Evolutionary conservation across 92 coral and sea anemone genomes (phyloP).

Genomic region (Meandrina meandrites): DNA sequence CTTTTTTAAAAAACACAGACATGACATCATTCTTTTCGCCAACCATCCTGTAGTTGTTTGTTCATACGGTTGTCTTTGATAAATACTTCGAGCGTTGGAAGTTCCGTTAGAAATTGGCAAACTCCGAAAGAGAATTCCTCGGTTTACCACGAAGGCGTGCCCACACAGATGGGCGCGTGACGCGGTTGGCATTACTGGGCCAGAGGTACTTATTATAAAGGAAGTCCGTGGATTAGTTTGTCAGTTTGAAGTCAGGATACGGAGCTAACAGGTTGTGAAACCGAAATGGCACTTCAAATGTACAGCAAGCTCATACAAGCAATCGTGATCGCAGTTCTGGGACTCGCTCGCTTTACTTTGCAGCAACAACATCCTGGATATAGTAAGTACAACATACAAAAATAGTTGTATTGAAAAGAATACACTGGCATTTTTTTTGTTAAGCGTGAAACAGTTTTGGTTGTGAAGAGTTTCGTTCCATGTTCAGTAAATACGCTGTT

Average conservation of each 20-base stretch:
- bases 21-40: background rate
- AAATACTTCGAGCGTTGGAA: background rate
- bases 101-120: constrained; percentile 4
- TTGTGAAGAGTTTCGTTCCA: background rate
- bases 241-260: constrained; percentile 12
- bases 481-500: background rate
- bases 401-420: background rate
- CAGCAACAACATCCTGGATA: constrained; percentile 22
- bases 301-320: constrained; percentile 2
- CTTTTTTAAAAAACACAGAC: background rate
- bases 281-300: constrained; percentile 5
- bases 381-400: constrained; percentile 1
- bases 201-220: background rate
- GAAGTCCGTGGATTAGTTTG: background rate
- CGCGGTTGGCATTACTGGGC: background rate
- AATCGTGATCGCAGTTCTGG: background rate
- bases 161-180: constrained; percentile 12
- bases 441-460: background rate
- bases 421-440: background rate
- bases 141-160: constrained; percentile 23
- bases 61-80: background rate
- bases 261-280: background rate
- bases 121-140: background rate
- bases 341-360: background rate
- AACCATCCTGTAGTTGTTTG: background rate